These are phyloP conservation scores for Apostichopus leukothele DNA, from an alignment of 53 echinoderm and acorn worm genomes.

Conservation along the genomic window DNA sequence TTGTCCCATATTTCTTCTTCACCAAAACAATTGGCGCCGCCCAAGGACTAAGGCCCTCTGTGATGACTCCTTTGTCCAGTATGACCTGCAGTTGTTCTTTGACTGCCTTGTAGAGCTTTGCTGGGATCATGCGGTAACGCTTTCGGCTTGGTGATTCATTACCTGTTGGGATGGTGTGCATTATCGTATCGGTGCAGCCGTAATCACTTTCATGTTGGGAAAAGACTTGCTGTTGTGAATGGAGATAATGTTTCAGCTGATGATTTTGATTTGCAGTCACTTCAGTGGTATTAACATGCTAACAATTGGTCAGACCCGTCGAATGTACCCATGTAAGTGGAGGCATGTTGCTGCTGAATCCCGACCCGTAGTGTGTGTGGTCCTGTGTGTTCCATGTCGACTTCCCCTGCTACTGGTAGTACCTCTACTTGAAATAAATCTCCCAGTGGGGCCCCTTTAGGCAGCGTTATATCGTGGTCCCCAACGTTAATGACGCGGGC, in stretches of 20 bases:
- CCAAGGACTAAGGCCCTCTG: conserved; percentile 67
- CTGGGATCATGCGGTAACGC: conserved; percentile 50
- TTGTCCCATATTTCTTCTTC: conserved; percentile 72
- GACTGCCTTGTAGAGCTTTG: conserved; percentile 44
- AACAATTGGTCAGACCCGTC: not conserved
- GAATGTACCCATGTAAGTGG: not conserved
- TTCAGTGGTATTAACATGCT: not conserved
- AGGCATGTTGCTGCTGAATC: not conserved
- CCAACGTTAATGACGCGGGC: not conserved
- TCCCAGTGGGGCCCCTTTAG: not conserved
- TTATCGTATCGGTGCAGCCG: conserved; percentile 57
- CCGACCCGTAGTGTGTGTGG: not conserved
- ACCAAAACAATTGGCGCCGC: conserved; percentile 36
- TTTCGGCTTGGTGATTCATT: conserved; percentile 50
- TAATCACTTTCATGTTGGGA: conserved; percentile 1
- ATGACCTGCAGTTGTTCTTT: conserved; percentile 52
- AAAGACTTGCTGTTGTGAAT: not conserved
- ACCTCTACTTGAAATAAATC: not conserved
- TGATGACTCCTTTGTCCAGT: conserved; percentile 53
- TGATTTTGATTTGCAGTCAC: not conserved
- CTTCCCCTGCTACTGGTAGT: not conserved
- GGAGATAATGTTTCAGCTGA: not conserved
- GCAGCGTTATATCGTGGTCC: conserved; percentile 5
- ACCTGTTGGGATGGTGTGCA: conserved; percentile 58
- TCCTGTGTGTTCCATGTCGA: not conserved